phyloP scores from a whole-genome alignment of 2,113 vertebrate genomes.

The Grammomys dolichurus region DNA sequence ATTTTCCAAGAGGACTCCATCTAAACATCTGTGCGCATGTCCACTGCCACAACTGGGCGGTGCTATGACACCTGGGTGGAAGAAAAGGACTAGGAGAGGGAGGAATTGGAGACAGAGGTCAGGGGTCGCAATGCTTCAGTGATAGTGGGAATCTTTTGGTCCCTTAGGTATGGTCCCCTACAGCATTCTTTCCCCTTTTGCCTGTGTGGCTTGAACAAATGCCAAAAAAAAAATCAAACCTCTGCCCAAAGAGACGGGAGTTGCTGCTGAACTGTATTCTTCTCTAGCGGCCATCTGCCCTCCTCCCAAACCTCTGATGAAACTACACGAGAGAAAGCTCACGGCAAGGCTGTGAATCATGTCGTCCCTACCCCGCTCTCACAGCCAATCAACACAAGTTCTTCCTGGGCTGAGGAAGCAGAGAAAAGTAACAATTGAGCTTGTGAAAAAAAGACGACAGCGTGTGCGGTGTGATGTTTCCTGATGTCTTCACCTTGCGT shows the following conservation, averaged over 20 bases:
- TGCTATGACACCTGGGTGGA: background rate
- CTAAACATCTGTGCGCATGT: background rate
- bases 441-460: conserved; percentile 82
- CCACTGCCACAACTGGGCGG: background rate
- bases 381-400: conserved; percentile 50
- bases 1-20: background rate
- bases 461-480: conserved; percentile 80
- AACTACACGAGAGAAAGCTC: background rate
- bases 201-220: conserved; percentile 40
- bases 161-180: conserved; percentile 66
- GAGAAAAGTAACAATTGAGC: conserved; percentile 72
- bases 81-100: background rate
- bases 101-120: background rate
- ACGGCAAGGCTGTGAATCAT: background rate
- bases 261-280: background rate
- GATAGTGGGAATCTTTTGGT: conserved; percentile 67
- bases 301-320: background rate
- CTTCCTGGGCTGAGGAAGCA: conserved; percentile 80
- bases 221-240: conserved; percentile 49
- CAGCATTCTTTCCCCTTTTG: conserved; percentile 29
- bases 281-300: background rate
- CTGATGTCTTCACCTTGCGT: conserved; percentile 81
- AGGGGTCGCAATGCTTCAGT: background rate
- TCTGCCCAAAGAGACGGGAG: conserved; percentile 54
- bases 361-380: background rate